phyloP scores from a whole-genome alignment of 2,888 invertebrate species.

The Hypercompe scribonia region DNA sequence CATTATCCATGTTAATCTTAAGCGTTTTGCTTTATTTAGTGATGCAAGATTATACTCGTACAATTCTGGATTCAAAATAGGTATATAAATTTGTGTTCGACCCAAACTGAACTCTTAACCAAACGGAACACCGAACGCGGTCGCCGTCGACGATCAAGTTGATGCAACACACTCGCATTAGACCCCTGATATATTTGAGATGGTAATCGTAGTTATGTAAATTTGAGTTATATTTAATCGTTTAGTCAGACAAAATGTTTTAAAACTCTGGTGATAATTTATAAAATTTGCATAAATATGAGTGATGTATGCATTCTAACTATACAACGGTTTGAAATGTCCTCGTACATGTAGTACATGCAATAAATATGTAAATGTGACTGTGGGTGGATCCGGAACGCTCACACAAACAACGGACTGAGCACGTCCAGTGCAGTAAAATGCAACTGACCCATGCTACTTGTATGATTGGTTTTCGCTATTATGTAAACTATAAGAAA shows the following conservation, averaged over 20 bases:
- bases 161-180: no score
- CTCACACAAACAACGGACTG: slow-evolving; percentile 5
- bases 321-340: slow-evolving; percentile 10
- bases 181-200: background rate
- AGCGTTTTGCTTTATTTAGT: no score
- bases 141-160: background rate
- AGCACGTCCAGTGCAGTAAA: slow-evolving; percentile 11
- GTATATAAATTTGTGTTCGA: no score
- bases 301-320: slow-evolving; percentile 1
- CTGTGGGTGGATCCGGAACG: slow-evolving; percentile 51
- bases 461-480: slow-evolving; percentile 41
- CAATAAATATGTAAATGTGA: slow-evolving; percentile 70
- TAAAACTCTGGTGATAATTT: background rate
- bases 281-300: slow-evolving; percentile 3
- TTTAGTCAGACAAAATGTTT: background rate
- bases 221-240: background rate
- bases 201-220: background rate
- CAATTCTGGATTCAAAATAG: no score
- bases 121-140: no score
- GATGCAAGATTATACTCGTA: no score
- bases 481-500: slow-evolving; percentile 26
- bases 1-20: no score
- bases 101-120: no score
- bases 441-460: slow-evolving; percentile 45
- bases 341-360: slow-evolving; percentile 41